Conservation (phyloP, 2,888 invertebrate genomes). For the Pollenia amentaria region DNA sequence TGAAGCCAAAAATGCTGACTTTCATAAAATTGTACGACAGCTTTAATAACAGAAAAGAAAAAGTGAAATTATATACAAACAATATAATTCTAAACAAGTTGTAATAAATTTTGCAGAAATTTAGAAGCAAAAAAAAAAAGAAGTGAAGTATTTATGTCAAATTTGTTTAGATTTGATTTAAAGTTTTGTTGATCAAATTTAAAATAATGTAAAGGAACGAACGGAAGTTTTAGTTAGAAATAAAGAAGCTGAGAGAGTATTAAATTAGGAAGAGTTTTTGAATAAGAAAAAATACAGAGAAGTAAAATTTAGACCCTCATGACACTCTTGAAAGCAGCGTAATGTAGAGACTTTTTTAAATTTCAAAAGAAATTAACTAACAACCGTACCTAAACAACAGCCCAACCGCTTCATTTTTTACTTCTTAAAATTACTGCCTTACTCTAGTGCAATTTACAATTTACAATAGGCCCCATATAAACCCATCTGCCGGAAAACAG, state of each 20-base stretch:
- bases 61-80: constrained; percentile 42
- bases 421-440: too few relatives aligned
- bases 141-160: constrained; percentile 15
- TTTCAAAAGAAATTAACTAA: too few relatives aligned
- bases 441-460: too few relatives aligned
- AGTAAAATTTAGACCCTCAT: too few relatives aligned
- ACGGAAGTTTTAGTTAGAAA: neutral
- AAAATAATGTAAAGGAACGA: neutral
- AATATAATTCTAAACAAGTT: constrained; percentile 55
- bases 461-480: too few relatives aligned
- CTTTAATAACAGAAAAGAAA: neutral
- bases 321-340: too few relatives aligned
- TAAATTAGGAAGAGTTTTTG: too few relatives aligned
- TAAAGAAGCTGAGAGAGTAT: neutral
- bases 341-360: too few relatives aligned
- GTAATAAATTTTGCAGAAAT: constrained; percentile 30
- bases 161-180: constrained; percentile 39
- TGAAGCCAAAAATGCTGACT: constrained; percentile 49
- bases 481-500: too few relatives aligned
- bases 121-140: neutral
- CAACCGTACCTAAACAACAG: too few relatives aligned
- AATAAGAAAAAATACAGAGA: too few relatives aligned
- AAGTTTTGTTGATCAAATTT: constrained; percentile 14
- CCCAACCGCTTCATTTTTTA: too few relatives aligned
- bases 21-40: constrained; percentile 35